Conservation (phyloP, 2,113 vertebrate genomes). For the Mesitornis unicolor region DNA sequence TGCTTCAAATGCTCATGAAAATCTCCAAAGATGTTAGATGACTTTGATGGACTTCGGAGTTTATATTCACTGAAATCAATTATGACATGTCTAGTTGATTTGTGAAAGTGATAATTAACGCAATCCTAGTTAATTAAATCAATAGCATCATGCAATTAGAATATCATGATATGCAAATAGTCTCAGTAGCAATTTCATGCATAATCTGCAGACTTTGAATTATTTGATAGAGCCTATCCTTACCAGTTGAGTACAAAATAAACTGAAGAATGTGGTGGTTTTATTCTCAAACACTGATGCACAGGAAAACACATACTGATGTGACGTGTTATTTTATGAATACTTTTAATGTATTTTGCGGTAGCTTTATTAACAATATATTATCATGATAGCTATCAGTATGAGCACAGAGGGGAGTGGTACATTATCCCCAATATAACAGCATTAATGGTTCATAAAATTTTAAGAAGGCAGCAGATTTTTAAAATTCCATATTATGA, state of each 20-base stretch:
- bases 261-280: rapidly evolving
- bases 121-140: not conserved
- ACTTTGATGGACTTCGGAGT: not conserved
- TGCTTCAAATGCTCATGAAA: not conserved
- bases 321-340: not conserved
- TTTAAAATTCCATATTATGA: not conserved
- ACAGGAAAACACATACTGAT: rapidly evolving
- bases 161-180: constrained; percentile 19
- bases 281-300: not conserved
- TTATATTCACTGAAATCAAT: not conserved
- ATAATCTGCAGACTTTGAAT: not conserved
- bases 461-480: not conserved
- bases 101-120: constrained; percentile 25
- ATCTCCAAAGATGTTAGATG: not conserved
- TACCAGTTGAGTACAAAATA: not conserved
- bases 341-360: not conserved
- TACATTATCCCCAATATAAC: not conserved
- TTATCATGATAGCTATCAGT: not conserved
- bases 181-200: not conserved
- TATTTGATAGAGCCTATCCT: not conserved
- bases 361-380: not conserved
- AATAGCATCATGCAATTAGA: not conserved
- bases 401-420: not conserved
- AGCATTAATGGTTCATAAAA: not conserved
- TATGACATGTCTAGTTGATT: not conserved